Conservation (phyloP, 2,797 vertebrate genomes). For the Neomorphus geoffroyi region DNA sequence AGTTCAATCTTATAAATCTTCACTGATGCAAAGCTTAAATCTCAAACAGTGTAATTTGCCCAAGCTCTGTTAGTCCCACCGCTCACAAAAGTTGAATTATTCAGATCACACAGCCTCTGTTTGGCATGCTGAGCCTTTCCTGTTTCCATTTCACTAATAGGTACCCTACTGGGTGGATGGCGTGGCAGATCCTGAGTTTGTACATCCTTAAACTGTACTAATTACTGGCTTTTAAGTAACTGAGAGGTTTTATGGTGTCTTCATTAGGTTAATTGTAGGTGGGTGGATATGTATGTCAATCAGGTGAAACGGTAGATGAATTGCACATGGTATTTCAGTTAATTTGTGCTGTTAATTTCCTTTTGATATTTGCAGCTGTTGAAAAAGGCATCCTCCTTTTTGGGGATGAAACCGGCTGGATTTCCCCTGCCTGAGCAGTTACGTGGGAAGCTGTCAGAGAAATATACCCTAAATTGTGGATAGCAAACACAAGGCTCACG, state of each 20-base stretch:
- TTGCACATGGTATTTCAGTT: not conserved
- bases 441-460: not conserved
- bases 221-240: constrained; percentile 46
- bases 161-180: not conserved
- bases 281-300: not conserved
- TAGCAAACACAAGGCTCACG: too few species aligned
- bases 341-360: not conserved
- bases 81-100: not conserved
- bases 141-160: constrained; percentile 19
- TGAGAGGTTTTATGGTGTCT: constrained; percentile 25
- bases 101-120: not conserved
- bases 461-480: not conserved
- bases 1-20: not conserved
- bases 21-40: not conserved
- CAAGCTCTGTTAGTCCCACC: accelerated
- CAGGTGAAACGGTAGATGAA: constrained; percentile 1
- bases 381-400: not conserved
- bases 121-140: not conserved
- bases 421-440: not conserved
- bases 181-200: not conserved
- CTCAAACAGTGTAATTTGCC: not conserved
- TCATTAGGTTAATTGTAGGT: constrained; percentile 26
- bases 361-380: not conserved
- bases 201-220: constrained; percentile 34
- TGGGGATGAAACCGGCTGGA: not conserved